Base-by-base conservation (phyloP, 2,888 invertebrate species). In the Scelioninae gen. 2 region DNA sequence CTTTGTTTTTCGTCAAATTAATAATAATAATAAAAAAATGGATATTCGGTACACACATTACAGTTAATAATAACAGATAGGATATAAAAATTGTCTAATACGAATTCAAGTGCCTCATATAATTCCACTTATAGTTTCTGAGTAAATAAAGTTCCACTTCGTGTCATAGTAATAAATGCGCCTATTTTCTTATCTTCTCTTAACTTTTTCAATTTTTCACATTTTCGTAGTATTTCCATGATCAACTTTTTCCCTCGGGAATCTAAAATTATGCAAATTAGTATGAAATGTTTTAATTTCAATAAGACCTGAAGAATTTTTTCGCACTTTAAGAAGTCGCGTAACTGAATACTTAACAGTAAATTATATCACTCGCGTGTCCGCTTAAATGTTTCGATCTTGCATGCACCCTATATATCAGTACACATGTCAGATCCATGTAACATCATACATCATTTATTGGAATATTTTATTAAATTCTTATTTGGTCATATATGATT, bases 181-280 rank as follows among this genome's bases (percentile, higher is more conserved):
- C 35, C 50, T 58, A 41, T 67, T 67, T 57, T 18, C 25, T 57
- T 50, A 58, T 25, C 57, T 68, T 58, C 58, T 52, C 45, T 58
- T 68, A 58, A 68, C 50, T 58, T 68, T 58, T 68, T 52, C 50
- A 68, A 58, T 58, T 68, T 58, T 68, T 68, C 45, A 58, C 67
- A 45, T 46, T 58, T 50, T 52, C 53, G 19, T 37, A 19, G 25
- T 0, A 16, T 43, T 15, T 22, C 19, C 16, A 13, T 11, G 41
- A 7, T 33, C 16, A 68, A 58, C 52, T 52, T 58, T 68, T 58
- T 52, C 35, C 39, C 37, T 18, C 18, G 37, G 6, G 58, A 58
- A 43, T 68, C 16, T 50, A 43, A 58, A 68, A 58, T 55, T 52
- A 58, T 58, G 58, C 45, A 55, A 64, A 53, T 64, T 31, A 46